Conservation (phyloP, 1,140 invertebrate species). For the Helicoverpa zea region DNA sequence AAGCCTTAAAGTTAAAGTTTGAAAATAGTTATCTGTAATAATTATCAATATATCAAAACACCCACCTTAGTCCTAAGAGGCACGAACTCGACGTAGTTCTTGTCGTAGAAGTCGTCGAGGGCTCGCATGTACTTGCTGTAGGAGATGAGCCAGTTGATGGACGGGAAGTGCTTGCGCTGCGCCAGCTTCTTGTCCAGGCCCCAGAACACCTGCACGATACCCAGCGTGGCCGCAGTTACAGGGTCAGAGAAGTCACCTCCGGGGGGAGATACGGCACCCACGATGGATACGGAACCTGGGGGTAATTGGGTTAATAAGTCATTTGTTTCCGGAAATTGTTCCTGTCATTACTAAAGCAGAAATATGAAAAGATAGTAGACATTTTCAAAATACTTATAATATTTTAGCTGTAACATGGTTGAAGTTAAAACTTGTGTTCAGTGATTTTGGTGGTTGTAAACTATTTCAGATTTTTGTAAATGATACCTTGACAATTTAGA, state of each 20-base stretch:
- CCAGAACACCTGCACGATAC: constrained; percentile 99
- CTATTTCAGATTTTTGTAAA: no score
- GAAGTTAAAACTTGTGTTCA: no score
- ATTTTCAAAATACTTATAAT: no score
- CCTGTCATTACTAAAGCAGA: no score
- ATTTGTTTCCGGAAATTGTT: no score
- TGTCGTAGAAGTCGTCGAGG: constrained; percentile 99
- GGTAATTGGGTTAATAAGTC: no score
- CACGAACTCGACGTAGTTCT: constrained; percentile 99
- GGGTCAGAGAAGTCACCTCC: constrained; percentile 99
- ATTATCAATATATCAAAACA: background rate
- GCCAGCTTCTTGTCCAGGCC: constrained; percentile 99
- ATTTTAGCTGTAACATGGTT: no score
- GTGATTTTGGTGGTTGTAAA: no score
- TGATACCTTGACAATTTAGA: no score
- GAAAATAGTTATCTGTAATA: no score
- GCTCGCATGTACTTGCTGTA: constrained; percentile 99
- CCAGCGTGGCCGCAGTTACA: constrained; percentile 99
- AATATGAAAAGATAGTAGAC: no score
- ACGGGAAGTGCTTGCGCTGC: constrained; percentile 99
- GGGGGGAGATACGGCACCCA: constrained; percentile 99
- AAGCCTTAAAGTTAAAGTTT: no score
- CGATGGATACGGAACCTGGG: constrained; percentile 97
- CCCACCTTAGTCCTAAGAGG: constrained; percentile 93
- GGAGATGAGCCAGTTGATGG: constrained; percentile 99